Percentiles rank a stretch among this genome's conserved stretches.
phyloP scores from a whole-genome alignment of 2,888 invertebrate genomes.

The Apomyelois bistriatella region DNA sequence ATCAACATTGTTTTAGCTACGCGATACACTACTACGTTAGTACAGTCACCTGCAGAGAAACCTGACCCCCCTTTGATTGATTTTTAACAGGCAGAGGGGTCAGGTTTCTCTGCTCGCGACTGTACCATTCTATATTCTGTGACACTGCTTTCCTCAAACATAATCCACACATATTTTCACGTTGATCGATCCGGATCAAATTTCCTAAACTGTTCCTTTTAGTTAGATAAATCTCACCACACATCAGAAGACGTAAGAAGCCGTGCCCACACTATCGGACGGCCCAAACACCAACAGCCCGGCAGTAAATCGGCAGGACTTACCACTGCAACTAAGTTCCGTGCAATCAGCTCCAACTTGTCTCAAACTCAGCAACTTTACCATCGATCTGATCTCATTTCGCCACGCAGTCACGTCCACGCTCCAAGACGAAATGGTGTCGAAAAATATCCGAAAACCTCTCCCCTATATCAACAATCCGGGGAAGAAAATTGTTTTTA shows the following conservation, averaged over 20 bases:
- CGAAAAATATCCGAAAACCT: constrained; percentile 51
- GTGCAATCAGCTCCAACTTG: constrained; percentile 20
- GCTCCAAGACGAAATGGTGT: constrained; percentile 53
- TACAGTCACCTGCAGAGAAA: too few relatives aligned
- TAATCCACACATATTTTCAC: too few relatives aligned
- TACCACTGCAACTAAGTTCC: constrained; percentile 26
- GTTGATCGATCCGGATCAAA: too few relatives aligned
- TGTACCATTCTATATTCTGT: too few relatives aligned
- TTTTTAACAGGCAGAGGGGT: too few relatives aligned
- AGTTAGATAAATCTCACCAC: not conserved
- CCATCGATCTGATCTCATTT: constrained; percentile 50
- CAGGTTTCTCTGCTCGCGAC: too few relatives aligned
- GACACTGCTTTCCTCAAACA: too few relatives aligned
- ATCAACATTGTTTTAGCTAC: too few relatives aligned
- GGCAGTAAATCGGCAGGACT: constrained; percentile 23
- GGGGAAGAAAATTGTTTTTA: constrained; percentile 72
- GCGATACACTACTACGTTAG: too few relatives aligned
- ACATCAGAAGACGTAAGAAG: not conserved
- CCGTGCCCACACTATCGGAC: not conserved
- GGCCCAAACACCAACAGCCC: not conserved
- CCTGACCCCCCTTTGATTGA: too few relatives aligned
- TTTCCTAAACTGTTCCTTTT: too few relatives aligned
- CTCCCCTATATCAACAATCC: constrained; percentile 59
- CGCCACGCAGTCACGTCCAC: constrained; percentile 60
- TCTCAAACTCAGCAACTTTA: constrained; percentile 27